These are phyloP conservation scores for Megaceryle maxima DNA, from an alignment of 2,113 vertebrate genomes.

Conservation along the genomic window DNA sequence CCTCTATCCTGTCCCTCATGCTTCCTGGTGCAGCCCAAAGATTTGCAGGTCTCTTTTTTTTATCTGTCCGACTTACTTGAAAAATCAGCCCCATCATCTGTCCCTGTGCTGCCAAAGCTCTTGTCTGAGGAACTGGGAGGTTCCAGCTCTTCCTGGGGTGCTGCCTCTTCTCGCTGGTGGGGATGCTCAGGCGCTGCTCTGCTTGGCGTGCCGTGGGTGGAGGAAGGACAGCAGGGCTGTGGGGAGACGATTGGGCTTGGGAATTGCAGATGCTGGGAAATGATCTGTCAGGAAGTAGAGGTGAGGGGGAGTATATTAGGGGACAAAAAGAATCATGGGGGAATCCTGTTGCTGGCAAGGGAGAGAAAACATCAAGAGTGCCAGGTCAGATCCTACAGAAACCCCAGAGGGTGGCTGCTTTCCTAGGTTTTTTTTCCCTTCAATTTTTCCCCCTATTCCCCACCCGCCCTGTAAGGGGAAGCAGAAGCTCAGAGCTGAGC, in stretches of 20 bases:
- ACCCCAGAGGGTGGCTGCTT: neutral
- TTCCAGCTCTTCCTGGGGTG: neutral
- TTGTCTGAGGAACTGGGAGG: neutral
- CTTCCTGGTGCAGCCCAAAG: neutral
- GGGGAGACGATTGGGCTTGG: neutral
- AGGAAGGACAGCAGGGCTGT: accelerated
- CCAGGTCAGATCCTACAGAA: neutral
- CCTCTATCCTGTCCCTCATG: neutral
- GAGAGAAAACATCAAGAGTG: neutral
- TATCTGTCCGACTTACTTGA: neutral
- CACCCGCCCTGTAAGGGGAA: neutral
- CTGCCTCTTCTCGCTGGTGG: neutral
- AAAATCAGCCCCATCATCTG: neutral
- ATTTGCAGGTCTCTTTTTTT: neutral
- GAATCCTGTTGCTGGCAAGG: accelerated
- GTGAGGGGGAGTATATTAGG: neutral
- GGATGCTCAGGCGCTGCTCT: accelerated
- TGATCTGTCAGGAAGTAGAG: accelerated
- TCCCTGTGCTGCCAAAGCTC: neutral
- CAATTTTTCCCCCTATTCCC: accelerated
- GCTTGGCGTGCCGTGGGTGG: accelerated
- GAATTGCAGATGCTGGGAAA: accelerated
- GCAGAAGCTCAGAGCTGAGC: neutral
- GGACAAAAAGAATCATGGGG: neutral
- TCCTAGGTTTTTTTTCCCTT: too few species aligned